A percentile compares a stretch with the other conserved stretches of the same genome.
phyloP scores from a whole-genome alignment of 2,797 vertebrate species.

The Cyclura pinguis region DNA sequence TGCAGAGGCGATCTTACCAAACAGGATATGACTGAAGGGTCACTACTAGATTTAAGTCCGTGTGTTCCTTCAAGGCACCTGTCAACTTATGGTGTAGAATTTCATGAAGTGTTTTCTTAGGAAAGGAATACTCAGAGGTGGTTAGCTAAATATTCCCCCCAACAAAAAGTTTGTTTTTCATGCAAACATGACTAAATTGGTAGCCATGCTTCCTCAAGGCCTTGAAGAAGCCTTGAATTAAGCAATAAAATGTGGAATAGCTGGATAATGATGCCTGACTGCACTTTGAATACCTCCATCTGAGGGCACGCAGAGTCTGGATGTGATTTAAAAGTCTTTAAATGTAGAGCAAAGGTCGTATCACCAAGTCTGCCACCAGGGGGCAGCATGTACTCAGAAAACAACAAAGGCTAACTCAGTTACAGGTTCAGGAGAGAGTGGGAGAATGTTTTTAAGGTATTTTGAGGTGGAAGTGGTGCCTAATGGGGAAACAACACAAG shows the following conservation, averaged over 20 bases:
- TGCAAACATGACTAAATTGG: too few species aligned
- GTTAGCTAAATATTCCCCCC: too few species aligned
- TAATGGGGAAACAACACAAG: not conserved
- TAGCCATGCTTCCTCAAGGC: not conserved
- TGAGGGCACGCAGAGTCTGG: not conserved
- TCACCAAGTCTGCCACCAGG: not conserved
- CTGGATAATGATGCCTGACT: not conserved
- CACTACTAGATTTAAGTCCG: too few species aligned
- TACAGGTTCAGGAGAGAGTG: too few species aligned
- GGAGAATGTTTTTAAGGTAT: not conserved
- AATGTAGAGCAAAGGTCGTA: not conserved
- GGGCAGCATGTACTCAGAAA: slow-evolving; percentile 8
- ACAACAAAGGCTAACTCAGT: not conserved
- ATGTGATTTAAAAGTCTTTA: not conserved
- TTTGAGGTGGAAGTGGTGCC: not conserved
- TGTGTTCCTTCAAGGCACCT: too few species aligned
- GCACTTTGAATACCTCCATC: not conserved
- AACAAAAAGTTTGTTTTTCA: too few species aligned
- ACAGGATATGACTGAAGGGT: too few species aligned
- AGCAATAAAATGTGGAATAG: not conserved
- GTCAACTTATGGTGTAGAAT: too few species aligned
- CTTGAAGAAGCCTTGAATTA: not conserved
- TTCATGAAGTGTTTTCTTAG: too few species aligned
- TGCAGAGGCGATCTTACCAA: too few species aligned
- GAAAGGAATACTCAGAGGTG: too few species aligned